Percentiles rank a stretch among this genome's conserved stretches.
Evolutionary conservation across 1,140 invertebrate species (phyloP).

Genomic region (honey bee (Apis mellifera)): DNA sequence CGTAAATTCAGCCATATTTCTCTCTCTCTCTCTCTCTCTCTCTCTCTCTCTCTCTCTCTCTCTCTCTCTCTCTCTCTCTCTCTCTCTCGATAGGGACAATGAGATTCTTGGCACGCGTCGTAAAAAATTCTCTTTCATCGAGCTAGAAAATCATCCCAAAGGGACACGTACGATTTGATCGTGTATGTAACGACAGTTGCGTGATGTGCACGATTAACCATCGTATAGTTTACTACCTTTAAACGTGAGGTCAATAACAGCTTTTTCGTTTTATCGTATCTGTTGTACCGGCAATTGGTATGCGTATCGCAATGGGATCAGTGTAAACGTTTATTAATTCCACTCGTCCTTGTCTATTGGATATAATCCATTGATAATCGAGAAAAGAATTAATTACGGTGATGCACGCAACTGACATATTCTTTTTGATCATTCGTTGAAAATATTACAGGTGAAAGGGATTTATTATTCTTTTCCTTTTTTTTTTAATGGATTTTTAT

Average conservation of each 20-base stretch:
- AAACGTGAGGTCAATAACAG: slow-evolving; percentile 38
- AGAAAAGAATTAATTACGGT: slow-evolving; percentile 8
- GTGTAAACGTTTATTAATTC: slow-evolving; percentile 37
- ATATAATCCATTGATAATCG: background rate
- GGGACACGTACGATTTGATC: slow-evolving; percentile 28
- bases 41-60: too few relatives aligned
- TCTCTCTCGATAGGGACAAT: slow-evolving; percentile 42
- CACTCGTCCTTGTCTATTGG: background rate
- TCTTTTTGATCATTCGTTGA: background rate
- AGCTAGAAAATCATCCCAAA: slow-evolving; percentile 37
- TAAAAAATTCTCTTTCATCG: slow-evolving; percentile 63
- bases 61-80: background rate
- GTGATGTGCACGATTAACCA: slow-evolving; percentile 4
- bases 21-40: too few relatives aligned
- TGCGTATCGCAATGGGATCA: slow-evolving; percentile 29
- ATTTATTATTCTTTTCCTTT: background rate
- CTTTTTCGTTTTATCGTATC: background rate
- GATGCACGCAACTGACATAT: background rate
- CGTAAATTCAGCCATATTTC: slow-evolving; percentile 5
- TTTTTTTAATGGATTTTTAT: background rate
- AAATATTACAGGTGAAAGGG: background rate
- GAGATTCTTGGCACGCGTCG: slow-evolving; percentile 54
- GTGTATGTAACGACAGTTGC: slow-evolving; percentile 8
- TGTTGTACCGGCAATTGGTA: background rate
- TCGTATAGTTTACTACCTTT: background rate